Percentiles rank a stretch among this genome's conserved stretches.
phyloP scores from a whole-genome alignment of 2,113 vertebrate species.

The Lanius collurio region DNA sequence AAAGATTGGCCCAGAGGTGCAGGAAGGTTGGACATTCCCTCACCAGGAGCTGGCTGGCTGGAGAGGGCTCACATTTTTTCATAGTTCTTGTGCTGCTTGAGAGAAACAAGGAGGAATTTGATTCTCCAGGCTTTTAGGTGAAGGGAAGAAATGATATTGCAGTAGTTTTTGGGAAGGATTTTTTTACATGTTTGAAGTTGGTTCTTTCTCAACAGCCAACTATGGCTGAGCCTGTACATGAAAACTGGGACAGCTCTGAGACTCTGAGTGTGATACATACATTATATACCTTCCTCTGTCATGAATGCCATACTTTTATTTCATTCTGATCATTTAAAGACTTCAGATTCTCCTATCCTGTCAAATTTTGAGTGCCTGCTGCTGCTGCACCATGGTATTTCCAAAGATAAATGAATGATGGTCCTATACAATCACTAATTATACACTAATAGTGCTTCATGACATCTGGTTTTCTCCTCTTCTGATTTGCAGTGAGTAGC shows the following conservation, averaged over 20 bases:
- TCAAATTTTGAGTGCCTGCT: background rate
- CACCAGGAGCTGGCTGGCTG: background rate
- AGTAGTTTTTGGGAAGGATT: background rate
- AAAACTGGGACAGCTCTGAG: background rate
- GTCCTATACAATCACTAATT: background rate
- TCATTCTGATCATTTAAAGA: background rate
- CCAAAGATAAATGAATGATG: slow-evolving; percentile 1
- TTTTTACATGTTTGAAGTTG: background rate
- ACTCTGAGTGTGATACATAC: background rate
- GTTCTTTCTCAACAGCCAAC: background rate
- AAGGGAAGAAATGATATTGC: background rate
- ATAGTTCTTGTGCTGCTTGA: background rate
- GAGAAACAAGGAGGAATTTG: background rate
- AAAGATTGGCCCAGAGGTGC: background rate
- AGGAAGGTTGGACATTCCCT: background rate
- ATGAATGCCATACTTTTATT: background rate
- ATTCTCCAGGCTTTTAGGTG: background rate
- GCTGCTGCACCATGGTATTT: slow-evolving; percentile 11
- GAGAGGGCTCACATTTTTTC: background rate
- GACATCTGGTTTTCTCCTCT: slow-evolving; percentile 49
- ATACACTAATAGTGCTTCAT: background rate
- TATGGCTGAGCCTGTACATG: background rate
- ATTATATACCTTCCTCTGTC: background rate
- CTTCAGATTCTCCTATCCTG: background rate
- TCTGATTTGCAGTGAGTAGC: slow-evolving; percentile 41